These are phyloP conservation scores for Panthera uncia DNA, from an alignment of 2,113 vertebrate species.

Conservation along the genomic window DNA sequence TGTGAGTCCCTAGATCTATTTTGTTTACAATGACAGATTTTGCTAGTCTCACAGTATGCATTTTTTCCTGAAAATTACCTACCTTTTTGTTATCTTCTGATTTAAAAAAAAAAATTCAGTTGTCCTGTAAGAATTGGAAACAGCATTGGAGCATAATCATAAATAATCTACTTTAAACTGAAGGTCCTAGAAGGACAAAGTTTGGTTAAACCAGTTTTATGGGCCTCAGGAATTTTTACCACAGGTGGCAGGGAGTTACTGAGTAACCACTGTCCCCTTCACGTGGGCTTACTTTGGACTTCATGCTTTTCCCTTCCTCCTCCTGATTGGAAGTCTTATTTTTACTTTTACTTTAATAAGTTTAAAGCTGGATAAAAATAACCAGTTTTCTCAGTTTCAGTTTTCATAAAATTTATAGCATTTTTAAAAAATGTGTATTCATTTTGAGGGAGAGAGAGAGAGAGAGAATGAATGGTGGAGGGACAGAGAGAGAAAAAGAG, in stretches of 20 bases:
- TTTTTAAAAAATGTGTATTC: background rate
- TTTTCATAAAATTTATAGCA: background rate
- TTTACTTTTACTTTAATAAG: background rate
- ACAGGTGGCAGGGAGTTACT: background rate
- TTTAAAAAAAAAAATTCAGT: background rate
- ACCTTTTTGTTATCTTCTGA: background rate
- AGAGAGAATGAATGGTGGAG: no score
- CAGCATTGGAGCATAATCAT: background rate
- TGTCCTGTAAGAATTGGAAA: background rate
- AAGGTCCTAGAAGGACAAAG: background rate
- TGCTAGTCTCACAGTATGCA: background rate
- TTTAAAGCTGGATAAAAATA: background rate
- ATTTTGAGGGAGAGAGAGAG: no score
- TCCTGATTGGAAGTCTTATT: background rate
- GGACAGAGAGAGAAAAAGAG: no score
- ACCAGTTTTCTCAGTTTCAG: background rate
- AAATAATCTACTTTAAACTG: background rate
- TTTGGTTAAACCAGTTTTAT: constrained; percentile 27
- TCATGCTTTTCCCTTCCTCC: background rate
- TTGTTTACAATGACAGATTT: background rate
- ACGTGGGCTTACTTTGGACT: background rate
- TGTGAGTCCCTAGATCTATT: background rate
- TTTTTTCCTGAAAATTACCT: background rate
- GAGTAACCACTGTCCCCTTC: background rate
- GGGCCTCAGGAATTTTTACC: background rate